Conservation (phyloP, 2,797 vertebrate genomes). For the Erethizon dorsatum region DNA sequence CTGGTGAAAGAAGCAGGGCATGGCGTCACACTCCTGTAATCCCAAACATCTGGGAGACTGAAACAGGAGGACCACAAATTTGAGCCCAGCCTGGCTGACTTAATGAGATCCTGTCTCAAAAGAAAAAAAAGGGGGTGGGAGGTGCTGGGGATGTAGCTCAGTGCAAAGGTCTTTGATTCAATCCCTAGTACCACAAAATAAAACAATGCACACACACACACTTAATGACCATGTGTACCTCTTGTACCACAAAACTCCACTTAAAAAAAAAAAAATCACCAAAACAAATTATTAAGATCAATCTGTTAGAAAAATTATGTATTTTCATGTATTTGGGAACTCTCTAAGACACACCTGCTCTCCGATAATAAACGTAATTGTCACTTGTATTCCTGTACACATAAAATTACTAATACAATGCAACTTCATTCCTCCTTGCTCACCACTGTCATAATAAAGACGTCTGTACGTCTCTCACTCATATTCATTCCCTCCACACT, state of each 20-base stretch:
- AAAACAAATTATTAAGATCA: conserved; percentile 47
- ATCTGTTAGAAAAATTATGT: background rate
- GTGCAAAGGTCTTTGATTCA: background rate
- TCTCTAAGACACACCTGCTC: conserved; percentile 12
- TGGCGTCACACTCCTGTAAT: background rate
- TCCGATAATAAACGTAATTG: conserved; percentile 14
- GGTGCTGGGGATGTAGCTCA: background rate
- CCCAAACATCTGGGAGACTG: background rate
- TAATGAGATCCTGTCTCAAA: background rate
- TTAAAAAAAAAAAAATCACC: background rate
- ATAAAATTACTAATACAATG: conserved; percentile 54
- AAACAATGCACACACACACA: background rate
- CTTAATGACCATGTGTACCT: conserved; percentile 26
- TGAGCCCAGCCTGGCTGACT: background rate
- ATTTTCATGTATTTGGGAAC: conserved; percentile 41
- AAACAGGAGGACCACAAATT: background rate
- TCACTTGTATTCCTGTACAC: background rate
- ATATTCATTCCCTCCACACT: background rate
- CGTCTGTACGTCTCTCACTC: conserved; percentile 31
- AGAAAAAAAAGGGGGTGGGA: background rate
- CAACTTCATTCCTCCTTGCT: conserved; percentile 15
- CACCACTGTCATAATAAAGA: conserved; percentile 6
- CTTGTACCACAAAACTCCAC: background rate
- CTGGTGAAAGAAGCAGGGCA: background rate
- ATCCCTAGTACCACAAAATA: background rate